Percentiles rank a stretch among this genome's conserved stretches.
phyloP scores from a whole-genome alignment of 2,797 vertebrate genomes.

The Xenopus petersii region DNA sequence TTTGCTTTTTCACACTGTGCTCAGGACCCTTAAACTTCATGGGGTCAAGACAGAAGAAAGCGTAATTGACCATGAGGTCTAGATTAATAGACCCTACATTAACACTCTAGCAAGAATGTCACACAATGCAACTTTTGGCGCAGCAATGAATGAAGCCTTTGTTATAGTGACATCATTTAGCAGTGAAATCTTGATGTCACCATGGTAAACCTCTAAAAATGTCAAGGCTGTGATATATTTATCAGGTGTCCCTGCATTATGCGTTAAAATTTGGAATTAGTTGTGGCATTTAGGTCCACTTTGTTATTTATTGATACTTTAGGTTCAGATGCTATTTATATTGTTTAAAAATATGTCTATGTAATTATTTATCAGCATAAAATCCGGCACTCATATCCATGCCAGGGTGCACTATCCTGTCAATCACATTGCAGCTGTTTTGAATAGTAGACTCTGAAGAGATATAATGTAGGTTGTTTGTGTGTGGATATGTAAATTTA shows the following conservation, averaged over 20 bases:
- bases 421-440: too few species aligned
- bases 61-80: conserved; percentile 83
- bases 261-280: too few species aligned
- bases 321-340: too few species aligned
- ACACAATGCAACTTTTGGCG: conserved; percentile 75
- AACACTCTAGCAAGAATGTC: conserved; percentile 79
- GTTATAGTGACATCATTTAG: conserved; percentile 74
- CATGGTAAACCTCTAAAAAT: conserved; percentile 62
- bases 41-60: conserved; percentile 87
- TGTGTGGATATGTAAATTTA: too few species aligned
- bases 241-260: neutral
- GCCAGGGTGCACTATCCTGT: too few species aligned
- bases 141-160: conserved; percentile 74
- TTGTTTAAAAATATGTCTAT: too few species aligned
- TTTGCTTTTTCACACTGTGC: conserved; percentile 83
- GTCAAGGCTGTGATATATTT: conserved; percentile 60
- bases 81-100: conserved; percentile 78
- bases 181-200: conserved; percentile 71
- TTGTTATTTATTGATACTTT: too few species aligned
- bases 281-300: too few species aligned
- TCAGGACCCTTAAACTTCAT: conserved; percentile 87
- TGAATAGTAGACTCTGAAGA: too few species aligned
- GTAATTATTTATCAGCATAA: too few species aligned
- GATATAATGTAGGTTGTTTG: too few species aligned
- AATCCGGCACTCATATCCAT: too few species aligned